phyloP scores from a whole-genome alignment of 2,113 vertebrate species.

The Motacilla tschutschensis region DNA sequence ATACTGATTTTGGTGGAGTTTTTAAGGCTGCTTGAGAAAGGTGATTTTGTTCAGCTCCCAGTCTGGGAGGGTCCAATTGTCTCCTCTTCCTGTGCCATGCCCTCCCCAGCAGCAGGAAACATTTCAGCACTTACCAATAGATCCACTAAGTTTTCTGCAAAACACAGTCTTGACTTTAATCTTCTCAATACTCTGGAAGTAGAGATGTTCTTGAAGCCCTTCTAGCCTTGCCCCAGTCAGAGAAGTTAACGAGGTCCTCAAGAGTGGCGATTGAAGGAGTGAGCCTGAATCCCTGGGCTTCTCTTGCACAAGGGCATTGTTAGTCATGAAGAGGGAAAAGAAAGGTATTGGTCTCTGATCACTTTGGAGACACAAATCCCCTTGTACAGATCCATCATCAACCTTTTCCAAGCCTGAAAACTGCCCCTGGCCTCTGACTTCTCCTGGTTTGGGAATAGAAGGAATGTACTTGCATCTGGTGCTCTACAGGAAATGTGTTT shows the following conservation, averaged over 20 bases:
- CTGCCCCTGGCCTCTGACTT: background rate
- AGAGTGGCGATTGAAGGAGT: background rate
- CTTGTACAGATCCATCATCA: background rate
- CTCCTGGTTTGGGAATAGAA: background rate
- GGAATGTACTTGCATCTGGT: conserved; percentile 4
- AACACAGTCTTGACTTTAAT: background rate
- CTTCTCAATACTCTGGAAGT: background rate
- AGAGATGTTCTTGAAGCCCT: background rate
- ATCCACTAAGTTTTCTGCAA: background rate
- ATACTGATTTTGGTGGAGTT: background rate
- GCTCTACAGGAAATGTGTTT: background rate
- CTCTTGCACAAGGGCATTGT: background rate
- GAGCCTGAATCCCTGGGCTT: background rate
- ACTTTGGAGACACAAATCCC: background rate
- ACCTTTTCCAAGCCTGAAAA: background rate
- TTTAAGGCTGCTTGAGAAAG: background rate
- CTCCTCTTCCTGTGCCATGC: background rate
- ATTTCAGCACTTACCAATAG: background rate
- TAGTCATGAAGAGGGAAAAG: background rate
- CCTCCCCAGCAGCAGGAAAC: background rate
- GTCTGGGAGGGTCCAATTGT: background rate
- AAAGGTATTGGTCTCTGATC: background rate
- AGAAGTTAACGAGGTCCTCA: background rate
- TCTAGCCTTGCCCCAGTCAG: background rate
- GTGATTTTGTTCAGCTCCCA: background rate